Conservation (phyloP, 2,113 vertebrate genomes). For the Cromileptes altivelis region DNA sequence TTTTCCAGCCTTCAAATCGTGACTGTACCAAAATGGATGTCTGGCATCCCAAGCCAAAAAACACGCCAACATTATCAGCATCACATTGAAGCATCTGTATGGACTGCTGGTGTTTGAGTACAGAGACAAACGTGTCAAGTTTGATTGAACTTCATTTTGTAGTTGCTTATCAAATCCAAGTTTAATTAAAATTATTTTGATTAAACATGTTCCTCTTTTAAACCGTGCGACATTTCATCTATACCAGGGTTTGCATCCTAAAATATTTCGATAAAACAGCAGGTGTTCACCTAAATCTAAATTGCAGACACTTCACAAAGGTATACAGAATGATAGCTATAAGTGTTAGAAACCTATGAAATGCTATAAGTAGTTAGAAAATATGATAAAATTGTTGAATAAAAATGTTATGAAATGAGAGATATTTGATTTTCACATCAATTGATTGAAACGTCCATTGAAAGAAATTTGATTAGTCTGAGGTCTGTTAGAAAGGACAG, state of each 20-base stretch:
- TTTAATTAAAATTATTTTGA: background rate
- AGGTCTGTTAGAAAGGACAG: background rate
- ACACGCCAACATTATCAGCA: constrained; percentile 47
- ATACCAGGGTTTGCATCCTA: background rate
- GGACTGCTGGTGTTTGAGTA: background rate
- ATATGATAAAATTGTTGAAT: no score
- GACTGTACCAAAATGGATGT: constrained; percentile 33
- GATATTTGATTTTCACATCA: no score
- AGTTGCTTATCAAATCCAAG: background rate
- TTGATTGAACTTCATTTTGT: background rate
- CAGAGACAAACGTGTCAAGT: background rate
- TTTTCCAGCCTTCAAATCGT: constrained; percentile 18
- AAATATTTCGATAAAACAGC: background rate
- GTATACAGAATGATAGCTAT: no score
- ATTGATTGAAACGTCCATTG: background rate
- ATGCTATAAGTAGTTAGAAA: background rate
- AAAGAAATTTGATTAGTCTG: background rate
- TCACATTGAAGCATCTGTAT: constrained; percentile 42
- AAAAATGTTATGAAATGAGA: no score
- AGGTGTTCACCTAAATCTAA: no score
- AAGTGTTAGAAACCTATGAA: no score
- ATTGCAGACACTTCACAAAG: background rate
- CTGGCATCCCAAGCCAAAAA: constrained; percentile 72
- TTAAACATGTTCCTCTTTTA: background rate
- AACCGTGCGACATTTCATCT: background rate